Base-by-base conservation (phyloP, 2,888 invertebrate genomes). In the Nephrotoma flavescens region DNA sequence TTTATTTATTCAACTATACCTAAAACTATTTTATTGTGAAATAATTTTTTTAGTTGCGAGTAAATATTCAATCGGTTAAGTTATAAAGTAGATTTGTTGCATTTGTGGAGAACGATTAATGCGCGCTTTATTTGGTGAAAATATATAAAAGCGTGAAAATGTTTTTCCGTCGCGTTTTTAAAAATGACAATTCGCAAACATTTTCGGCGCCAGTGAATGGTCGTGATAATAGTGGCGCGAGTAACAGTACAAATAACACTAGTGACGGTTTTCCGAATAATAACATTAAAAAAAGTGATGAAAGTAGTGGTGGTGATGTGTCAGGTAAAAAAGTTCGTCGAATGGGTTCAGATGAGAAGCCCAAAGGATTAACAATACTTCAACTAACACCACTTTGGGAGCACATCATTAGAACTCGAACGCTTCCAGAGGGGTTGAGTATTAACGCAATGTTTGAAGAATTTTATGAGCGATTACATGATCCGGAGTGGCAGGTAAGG, bases 401-500 rank as follows among this genome's bases (percentile, higher is more conserved):
- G 91, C 94, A 96, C 90, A 94, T 96, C 89, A 93, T 96, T 85
- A 93, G 96, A 87, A 95, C 95, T 87, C 94, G 94, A 87, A 93
- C 95, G 86, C 93, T 96, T 87, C 96, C 96, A 71, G 94, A 94
- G 41, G 94, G 94, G 88, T 92, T 95, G 86, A 94, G 95, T 89
- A 93, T 94, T 1, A 92, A 92, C 87, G 92, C 93, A 87, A 94
- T 96, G 89, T 96, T 95, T 90, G 91, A 93, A 86, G 96, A 96
- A 89, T 94, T 96, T 89, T 92, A 94, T 84, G 95, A 95, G 88
- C 93, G 96, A 86, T 92, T 96, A 85, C 93, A 94, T 57, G 96
- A 96, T 90, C 95, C 96, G 0, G 96, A 97, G 90, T 95, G 96
- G 94, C 96, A 96, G 91, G 96, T 97, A 47, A 94, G 96, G 9